Conservation (phyloP, 2,113 vertebrate species). For the Alaudala cheleensis region DNA sequence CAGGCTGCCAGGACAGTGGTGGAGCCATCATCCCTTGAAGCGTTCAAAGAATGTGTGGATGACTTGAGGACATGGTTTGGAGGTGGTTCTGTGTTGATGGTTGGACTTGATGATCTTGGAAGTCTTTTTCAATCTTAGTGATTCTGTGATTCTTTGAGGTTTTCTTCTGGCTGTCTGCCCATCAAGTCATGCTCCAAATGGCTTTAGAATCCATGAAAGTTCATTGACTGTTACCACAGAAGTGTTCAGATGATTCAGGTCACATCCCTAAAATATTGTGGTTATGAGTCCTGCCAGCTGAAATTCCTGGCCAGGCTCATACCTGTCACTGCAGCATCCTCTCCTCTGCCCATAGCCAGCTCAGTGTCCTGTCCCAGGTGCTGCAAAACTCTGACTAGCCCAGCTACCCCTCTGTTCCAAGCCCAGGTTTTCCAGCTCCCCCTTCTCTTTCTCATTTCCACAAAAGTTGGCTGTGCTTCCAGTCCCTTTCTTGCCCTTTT, state of each 20-base stretch:
- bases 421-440: not conserved
- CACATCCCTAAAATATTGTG: not conserved
- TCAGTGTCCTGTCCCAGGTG: rapidly evolving
- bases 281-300: not conserved
- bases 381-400: not conserved
- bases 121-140: not conserved
- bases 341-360: not conserved
- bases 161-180: not conserved
- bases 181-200: not conserved
- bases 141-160: not conserved
- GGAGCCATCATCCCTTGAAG: not conserved
- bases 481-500: not conserved
- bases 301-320: not conserved
- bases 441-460: not conserved
- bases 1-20: not conserved
- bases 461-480: not conserved
- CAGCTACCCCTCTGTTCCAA: not conserved
- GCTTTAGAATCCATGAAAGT: not conserved
- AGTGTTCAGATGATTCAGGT: not conserved
- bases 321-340: not conserved
- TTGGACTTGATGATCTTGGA: not conserved
- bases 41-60: not conserved
- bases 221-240: not conserved
- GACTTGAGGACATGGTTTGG: not conserved
- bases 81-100: not conserved